Evolutionary conservation across 1,140 invertebrate genomes (phyloP).

Genomic region (Araneus ventricosus): DNA sequence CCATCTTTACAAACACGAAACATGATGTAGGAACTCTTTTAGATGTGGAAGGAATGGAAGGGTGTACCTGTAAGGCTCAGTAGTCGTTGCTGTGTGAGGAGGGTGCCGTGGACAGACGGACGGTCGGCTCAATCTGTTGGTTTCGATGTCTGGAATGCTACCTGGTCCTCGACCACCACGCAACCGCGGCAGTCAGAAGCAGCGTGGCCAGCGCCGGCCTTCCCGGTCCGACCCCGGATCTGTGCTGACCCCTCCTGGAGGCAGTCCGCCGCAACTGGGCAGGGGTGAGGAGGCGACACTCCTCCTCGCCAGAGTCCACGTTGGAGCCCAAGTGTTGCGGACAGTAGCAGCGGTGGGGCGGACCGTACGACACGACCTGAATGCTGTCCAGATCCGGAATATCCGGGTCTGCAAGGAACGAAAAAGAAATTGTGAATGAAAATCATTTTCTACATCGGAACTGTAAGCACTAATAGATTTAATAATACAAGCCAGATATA

Average conservation of each 20-base stretch:
- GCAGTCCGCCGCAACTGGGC: slow-evolving; percentile 57
- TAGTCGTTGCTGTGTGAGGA: slow-evolving; percentile 15
- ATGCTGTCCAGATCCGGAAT: slow-evolving; percentile 77
- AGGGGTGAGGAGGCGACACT: slow-evolving; percentile 52
- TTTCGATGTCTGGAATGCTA: slow-evolving; percentile 72
- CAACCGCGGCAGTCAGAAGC: background rate
- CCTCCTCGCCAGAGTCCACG: slow-evolving; percentile 13
- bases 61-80: slow-evolving; percentile 12
- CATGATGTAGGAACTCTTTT: too few relatives aligned
- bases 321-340: slow-evolving; percentile 59
- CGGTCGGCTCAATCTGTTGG: slow-evolving; percentile 73
- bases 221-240: slow-evolving; percentile 25
- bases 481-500: too few relatives aligned
- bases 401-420: slow-evolving; percentile 69
- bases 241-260: slow-evolving; percentile 52
- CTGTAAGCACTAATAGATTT: too few relatives aligned
- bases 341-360: slow-evolving; percentile 69
- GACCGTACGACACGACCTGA: slow-evolving; percentile 73
- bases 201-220: slow-evolving; percentile 6
- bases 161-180: slow-evolving; percentile 60
- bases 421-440: background rate
- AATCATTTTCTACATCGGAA: too few relatives aligned
- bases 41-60: background rate
- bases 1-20: too few relatives aligned
- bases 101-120: slow-evolving; percentile 70